Evolutionary conservation across 2,888 invertebrate species (phyloP).

Genomic region (Lepidocyrtinus sp.): DNA sequence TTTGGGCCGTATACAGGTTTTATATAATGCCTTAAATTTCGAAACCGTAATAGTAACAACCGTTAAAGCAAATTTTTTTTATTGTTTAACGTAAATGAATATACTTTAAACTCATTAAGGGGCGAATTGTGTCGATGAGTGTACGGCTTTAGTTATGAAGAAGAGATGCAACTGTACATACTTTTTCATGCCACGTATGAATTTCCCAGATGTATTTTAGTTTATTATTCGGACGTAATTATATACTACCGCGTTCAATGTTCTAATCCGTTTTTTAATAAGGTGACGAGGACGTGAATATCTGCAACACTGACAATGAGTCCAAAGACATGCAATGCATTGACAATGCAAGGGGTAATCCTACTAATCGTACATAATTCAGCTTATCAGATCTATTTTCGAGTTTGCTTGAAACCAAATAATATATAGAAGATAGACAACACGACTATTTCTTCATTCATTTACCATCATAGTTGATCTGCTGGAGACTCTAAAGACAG

Average conservation of each 20-base stretch:
- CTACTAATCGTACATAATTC: not conserved
- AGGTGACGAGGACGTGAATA: slow-evolving; percentile 16
- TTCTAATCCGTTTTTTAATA: not conserved
- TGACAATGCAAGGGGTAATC: not conserved
- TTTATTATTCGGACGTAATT: not conserved
- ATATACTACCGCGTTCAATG: not conserved
- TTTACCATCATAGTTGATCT: slow-evolving; percentile 18
- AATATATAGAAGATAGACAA: not conserved
- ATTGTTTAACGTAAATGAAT: no score
- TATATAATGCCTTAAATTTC: no score
- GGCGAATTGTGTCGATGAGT: slow-evolving; percentile 46
- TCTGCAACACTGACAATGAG: slow-evolving; percentile 25
- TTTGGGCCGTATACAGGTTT: slow-evolving; percentile 58
- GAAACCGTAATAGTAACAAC: no score
- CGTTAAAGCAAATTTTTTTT: no score
- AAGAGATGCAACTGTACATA: slow-evolving; percentile 59
- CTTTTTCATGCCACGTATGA: slow-evolving; percentile 63
- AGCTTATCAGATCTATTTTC: no score
- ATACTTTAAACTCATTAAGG: not conserved
- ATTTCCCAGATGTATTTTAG: not conserved
- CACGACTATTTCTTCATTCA: not conserved
- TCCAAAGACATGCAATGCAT: slow-evolving; percentile 26
- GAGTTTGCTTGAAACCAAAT: no score
- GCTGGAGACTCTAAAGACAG: slow-evolving; percentile 26
- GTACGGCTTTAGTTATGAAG: slow-evolving; percentile 24